These are phyloP conservation scores for Leptonema lineaticorne DNA, from an alignment of 1,140 invertebrate species.

Conservation along the genomic window DNA sequence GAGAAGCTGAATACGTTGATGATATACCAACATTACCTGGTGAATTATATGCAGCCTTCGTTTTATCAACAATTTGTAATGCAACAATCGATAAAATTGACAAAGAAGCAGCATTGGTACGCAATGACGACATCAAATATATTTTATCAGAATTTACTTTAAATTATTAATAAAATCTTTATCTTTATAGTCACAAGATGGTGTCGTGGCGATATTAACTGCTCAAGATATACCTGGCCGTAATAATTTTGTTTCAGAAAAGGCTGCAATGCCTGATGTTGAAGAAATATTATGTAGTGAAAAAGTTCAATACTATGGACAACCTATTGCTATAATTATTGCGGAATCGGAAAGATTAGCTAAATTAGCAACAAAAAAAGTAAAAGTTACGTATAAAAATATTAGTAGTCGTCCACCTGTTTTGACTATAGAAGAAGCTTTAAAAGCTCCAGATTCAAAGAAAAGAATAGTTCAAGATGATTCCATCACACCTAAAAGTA, in stretches of 20 bases:
- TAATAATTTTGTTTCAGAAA: conserved; percentile 55
- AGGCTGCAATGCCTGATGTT: conserved; percentile 38
- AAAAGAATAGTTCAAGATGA: conserved; percentile 40
- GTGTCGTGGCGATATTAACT: conserved; percentile 69
- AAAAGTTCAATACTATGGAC: conserved; percentile 65
- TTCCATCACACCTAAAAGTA: conserved; percentile 41
- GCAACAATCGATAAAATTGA: conserved; percentile 60
- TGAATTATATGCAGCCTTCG: conserved; percentile 67
- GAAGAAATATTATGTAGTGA: conserved; percentile 60
- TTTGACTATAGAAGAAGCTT: conserved; percentile 63
- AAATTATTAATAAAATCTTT: not conserved
- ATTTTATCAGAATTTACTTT: not conserved
- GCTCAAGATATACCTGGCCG: conserved; percentile 73
- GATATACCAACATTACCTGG: conserved; percentile 59
- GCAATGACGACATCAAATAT: conserved; percentile 12
- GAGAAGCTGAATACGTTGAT: conserved; percentile 65
- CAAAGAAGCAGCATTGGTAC: conserved; percentile 61
- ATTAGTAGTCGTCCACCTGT: conserved; percentile 47
- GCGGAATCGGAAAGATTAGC: conserved; percentile 66
- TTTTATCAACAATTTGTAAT: conserved; percentile 51
- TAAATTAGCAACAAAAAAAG: conserved; percentile 63
- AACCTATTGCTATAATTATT: conserved; percentile 72
- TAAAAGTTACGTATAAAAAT: conserved; percentile 66
- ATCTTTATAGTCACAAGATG: conserved; percentile 60
- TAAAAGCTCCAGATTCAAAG: conserved; percentile 52